Evolutionary conservation across 2,797 vertebrate genomes (phyloP).

Genomic region (Todus mexicanus): DNA sequence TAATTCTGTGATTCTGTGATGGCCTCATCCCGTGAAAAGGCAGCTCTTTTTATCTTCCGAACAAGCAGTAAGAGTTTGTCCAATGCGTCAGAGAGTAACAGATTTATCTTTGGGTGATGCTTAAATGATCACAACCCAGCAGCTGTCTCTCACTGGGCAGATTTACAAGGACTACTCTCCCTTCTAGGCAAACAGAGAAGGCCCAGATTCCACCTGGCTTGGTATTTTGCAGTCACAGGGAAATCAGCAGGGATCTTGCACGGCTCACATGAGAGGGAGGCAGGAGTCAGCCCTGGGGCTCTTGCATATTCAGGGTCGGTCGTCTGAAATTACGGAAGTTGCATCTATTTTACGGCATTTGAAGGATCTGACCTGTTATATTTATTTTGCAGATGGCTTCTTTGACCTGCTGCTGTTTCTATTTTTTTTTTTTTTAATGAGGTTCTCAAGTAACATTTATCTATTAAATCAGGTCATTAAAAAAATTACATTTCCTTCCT

Average conservation of each 20-base stretch:
- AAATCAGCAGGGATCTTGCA: constrained; percentile 10
- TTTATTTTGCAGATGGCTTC: constrained; percentile 38
- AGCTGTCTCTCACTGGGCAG: not conserved
- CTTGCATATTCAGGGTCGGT: not conserved
- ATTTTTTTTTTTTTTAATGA: not conserved
- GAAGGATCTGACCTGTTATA: constrained; percentile 14
- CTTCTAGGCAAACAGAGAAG: constrained; percentile 30
- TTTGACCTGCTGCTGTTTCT: constrained; percentile 18
- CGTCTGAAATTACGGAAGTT: not conserved
- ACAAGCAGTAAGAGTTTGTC: not conserved
- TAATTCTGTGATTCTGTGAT: no score
- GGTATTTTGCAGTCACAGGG: constrained; percentile 1
- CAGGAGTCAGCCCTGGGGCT: not conserved
- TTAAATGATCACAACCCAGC: not conserved
- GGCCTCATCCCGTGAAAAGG: not conserved
- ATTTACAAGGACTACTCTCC: constrained; percentile 24
- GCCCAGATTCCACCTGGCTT: constrained; percentile 24
- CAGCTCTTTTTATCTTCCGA: not conserved
- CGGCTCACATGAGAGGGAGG: not conserved
- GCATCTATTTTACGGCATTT: constrained; percentile 1
- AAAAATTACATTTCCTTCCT: constrained; percentile 29
- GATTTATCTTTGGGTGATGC: not conserved
- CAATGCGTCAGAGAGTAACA: not conserved
- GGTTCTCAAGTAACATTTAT: constrained; percentile 31
- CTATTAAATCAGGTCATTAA: constrained; percentile 44